Conservation (phyloP, 2,888 invertebrate genomes). For the Tromatobia lineatoria region DNA sequence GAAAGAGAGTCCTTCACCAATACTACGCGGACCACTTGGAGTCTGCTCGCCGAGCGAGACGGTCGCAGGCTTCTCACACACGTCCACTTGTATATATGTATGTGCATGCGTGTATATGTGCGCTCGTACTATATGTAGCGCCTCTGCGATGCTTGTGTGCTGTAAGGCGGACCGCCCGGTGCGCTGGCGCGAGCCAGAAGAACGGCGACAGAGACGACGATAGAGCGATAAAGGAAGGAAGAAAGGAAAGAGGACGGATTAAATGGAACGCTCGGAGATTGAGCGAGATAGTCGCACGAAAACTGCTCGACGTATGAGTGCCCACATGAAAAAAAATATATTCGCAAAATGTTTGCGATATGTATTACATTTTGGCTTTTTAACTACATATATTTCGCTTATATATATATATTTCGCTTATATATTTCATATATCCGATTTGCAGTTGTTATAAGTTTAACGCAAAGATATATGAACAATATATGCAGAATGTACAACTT, state of each 20-base stretch:
- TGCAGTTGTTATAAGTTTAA: no score
- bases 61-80: slow-evolving; percentile 21
- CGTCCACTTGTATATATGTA: not conserved
- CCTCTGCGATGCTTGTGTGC: not conserved
- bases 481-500: no score
- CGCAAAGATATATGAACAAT: no score
- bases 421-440: no score
- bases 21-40: slow-evolving; percentile 65
- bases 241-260: slow-evolving; percentile 44
- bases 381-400: no score
- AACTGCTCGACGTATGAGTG: slow-evolving; percentile 20
- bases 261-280: slow-evolving; percentile 37
- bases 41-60: slow-evolving; percentile 64
- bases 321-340: not conserved
- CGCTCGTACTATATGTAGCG: not conserved
- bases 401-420: no score
- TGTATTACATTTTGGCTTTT: no score
- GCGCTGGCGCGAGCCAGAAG: slow-evolving; percentile 42
- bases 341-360: no score
- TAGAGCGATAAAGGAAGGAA: slow-evolving; percentile 30
- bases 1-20: slow-evolving; percentile 52
- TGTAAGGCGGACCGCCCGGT: not conserved
- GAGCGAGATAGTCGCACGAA: slow-evolving; percentile 57
- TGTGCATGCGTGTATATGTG: slow-evolving; percentile 1
- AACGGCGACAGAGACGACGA: slow-evolving; percentile 31